A percentile compares a stretch with the other conserved stretches of the same genome.
These are phyloP conservation scores for Bryconaethiops microstoma DNA, from an alignment of 2,797 vertebrate genomes.

Conservation along the genomic window DNA sequence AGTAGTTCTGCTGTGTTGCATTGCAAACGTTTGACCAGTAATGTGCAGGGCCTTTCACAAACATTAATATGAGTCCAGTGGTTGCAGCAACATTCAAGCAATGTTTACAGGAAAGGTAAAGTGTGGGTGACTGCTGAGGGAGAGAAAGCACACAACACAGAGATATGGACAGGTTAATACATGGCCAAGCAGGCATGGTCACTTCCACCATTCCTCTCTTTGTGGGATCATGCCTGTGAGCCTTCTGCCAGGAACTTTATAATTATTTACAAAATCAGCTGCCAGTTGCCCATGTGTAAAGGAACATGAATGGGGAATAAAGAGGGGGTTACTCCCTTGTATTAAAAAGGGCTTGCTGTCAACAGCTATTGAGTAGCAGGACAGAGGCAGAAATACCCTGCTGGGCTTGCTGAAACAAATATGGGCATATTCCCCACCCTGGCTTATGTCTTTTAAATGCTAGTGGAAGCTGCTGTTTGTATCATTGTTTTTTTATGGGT, in stretches of 20 bases:
- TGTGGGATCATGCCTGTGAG: conserved; percentile 54
- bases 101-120: conserved; percentile 48
- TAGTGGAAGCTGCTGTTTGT: background rate
- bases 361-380: conserved; percentile 59
- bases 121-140: background rate
- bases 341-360: conserved; percentile 56
- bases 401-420: conserved; percentile 57
- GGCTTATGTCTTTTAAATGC: background rate
- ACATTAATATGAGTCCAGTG: conserved; percentile 75
- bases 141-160: background rate
- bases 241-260: conserved; percentile 59
- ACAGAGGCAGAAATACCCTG: conserved; percentile 47
- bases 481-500: conserved; percentile 10
- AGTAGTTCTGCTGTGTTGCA: conserved; percentile 60
- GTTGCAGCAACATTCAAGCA: conserved; percentile 58
- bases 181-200: conserved; percentile 48
- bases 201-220: conserved; percentile 42
- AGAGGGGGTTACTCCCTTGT: conserved; percentile 60
- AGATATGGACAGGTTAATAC: conserved; percentile 38
- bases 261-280: conserved; percentile 64
- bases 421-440: conserved; percentile 18
- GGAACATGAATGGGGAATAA: conserved; percentile 57
- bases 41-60: conserved; percentile 69
- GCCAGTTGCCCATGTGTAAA: conserved; percentile 61
- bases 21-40: conserved; percentile 71